phyloP scores from a whole-genome alignment of 1,140 invertebrate genomes.

The Hesperophylax magnus region DNA sequence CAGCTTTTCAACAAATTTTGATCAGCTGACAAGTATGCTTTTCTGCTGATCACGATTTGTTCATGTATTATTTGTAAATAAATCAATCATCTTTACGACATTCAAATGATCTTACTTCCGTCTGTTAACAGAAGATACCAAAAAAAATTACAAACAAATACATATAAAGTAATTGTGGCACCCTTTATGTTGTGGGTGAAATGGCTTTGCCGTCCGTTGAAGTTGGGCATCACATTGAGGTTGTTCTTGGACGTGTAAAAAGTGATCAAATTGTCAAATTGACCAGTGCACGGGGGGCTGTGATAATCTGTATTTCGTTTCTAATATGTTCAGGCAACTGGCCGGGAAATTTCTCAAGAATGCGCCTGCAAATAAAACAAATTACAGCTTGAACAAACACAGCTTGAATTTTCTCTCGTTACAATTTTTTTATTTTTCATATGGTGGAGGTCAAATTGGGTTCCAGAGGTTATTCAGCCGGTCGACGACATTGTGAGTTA shows the following conservation, averaged over 20 bases:
- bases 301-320: conserved; percentile 73
- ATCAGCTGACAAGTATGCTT: too few relatives aligned
- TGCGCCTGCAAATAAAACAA: conserved; percentile 66
- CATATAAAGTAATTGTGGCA: not conserved
- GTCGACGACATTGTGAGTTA: too few relatives aligned
- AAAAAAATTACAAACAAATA: too few relatives aligned
- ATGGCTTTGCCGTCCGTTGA: conserved; percentile 74
- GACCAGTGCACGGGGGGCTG: conserved; percentile 67
- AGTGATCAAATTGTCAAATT: conserved; percentile 75
- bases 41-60: too few relatives aligned
- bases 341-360: conserved; percentile 77
- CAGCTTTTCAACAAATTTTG: too few relatives aligned
- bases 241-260: conserved; percentile 83
- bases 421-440: not conserved
- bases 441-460: too few relatives aligned
- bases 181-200: conserved; percentile 77
- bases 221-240: conserved; percentile 78
- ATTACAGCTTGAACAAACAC: too few relatives aligned
- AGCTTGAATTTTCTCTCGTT: not conserved
- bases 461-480: too few relatives aligned
- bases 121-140: too few relatives aligned
- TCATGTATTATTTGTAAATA: too few relatives aligned
- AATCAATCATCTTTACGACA: too few relatives aligned
- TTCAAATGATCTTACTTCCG: too few relatives aligned
- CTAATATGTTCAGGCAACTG: conserved; percentile 81